A percentile compares a stretch with the other conserved stretches of the same genome.
These are phyloP conservation scores for Eupithecia vulgata DNA, from an alignment of 2,888 invertebrate species.

Conservation along the genomic window DNA sequence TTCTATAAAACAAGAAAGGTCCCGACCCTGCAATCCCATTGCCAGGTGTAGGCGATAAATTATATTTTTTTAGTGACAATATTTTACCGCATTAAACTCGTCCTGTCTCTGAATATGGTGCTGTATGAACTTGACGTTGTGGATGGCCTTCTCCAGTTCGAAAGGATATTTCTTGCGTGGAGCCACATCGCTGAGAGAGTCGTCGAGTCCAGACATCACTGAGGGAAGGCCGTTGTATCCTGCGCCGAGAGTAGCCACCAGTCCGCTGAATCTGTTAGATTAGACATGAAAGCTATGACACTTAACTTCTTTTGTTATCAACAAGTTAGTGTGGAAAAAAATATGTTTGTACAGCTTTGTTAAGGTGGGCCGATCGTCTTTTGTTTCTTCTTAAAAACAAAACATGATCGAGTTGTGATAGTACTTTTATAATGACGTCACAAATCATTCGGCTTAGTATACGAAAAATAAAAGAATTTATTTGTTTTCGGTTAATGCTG, in stretches of 20 bases:
- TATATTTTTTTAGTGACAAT: neutral
- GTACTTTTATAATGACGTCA: neutral
- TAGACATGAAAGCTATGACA: neutral
- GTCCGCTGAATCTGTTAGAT: constrained; percentile 87
- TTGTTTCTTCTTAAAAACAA: too few relatives aligned
- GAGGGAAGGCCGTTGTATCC: constrained; percentile 93
- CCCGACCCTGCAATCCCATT: neutral
- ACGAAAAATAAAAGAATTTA: neutral
- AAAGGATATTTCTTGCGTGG: constrained; percentile 94
- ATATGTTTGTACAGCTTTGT: too few relatives aligned
- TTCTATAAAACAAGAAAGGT: neutral
- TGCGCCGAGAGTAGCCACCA: constrained; percentile 88
- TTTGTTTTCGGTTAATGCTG: neutral
- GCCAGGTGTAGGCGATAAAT: neutral
- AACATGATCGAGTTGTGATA: too few relatives aligned
- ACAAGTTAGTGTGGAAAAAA: neutral
- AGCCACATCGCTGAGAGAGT: constrained; percentile 91
- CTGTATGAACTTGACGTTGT: constrained; percentile 97
- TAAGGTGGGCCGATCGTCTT: too few relatives aligned
- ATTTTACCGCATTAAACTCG: constrained; percentile 95
- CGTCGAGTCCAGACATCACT: constrained; percentile 92
- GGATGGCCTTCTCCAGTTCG: constrained; percentile 96
- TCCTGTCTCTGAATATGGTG: constrained; percentile 97
- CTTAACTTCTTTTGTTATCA: neutral
- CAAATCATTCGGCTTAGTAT: neutral